These are phyloP conservation scores for Nyctalus aviator DNA, from an alignment of 2,797 vertebrate species.

Conservation along the genomic window DNA sequence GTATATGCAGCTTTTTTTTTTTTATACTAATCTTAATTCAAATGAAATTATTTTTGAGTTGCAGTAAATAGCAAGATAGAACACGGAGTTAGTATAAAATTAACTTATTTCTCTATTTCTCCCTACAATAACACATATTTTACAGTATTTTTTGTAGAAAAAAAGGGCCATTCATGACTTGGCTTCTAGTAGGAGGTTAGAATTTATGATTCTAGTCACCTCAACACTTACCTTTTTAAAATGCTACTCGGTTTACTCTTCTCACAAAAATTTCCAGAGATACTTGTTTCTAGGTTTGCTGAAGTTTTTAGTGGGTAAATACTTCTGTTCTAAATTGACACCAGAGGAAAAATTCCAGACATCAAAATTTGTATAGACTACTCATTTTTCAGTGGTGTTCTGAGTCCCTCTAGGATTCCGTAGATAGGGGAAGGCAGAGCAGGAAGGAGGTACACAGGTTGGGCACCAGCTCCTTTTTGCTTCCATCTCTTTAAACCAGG, in stretches of 20 bases:
- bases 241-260: conserved; percentile 23
- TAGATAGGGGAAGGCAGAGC: neutral
- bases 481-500: neutral
- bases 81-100: neutral
- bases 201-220: neutral
- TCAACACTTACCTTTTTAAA: neutral
- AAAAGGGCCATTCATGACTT: neutral
- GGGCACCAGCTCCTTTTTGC: neutral
- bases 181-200: neutral
- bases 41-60: neutral
- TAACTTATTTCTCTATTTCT: conserved; percentile 15
- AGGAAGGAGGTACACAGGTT: neutral
- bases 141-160: neutral
- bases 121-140: neutral
- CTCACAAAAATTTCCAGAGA: neutral
- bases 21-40: conserved; percentile 23
- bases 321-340: neutral
- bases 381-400: neutral
- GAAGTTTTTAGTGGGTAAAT: neutral
- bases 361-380: neutral
- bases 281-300: neutral
- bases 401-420: no score
- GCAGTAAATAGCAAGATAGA: conserved; percentile 11
- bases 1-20: neutral
- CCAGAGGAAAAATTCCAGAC: neutral